These are phyloP conservation scores for Pelosia muscerda DNA, from an alignment of 2,888 invertebrate species.

Conservation along the genomic window DNA sequence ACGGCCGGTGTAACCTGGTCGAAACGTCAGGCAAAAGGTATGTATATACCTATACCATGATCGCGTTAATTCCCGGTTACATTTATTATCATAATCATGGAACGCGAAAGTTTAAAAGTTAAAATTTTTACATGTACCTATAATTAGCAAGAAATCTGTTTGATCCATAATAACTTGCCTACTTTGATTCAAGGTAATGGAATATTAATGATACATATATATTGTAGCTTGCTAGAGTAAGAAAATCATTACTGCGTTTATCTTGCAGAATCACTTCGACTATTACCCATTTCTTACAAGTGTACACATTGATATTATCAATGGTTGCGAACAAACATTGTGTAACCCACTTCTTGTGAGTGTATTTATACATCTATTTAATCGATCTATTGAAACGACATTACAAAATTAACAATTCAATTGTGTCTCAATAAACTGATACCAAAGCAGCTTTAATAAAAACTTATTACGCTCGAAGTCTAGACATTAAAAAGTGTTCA, in stretches of 20 bases:
- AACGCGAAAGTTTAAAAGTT: too few species aligned
- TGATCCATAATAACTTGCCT: not conserved
- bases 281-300: constrained; percentile 20
- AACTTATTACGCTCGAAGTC: constrained; percentile 36
- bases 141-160: not conserved
- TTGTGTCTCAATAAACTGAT: constrained; percentile 44
- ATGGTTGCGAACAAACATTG: constrained; percentile 32
- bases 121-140: too few species aligned
- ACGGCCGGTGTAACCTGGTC: too few species aligned
- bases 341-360: constrained; percentile 42
- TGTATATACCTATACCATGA: too few species aligned
- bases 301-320: constrained; percentile 36
- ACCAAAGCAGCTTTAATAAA: constrained; percentile 33
- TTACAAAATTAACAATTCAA: constrained; percentile 48
- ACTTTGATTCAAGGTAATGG: not conserved
- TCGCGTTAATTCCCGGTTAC: too few species aligned
- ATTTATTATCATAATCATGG: too few species aligned
- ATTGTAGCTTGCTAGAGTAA: constrained; percentile 6
- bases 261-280: constrained; percentile 12
- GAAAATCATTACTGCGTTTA: constrained; percentile 19
- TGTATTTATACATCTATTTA: constrained; percentile 40
- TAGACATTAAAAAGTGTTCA: constrained; percentile 39
- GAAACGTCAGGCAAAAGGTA: too few species aligned
- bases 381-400: constrained; percentile 39
- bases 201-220: not conserved